Conservation (phyloP, 2,797 vertebrate species). For the Thalassophryne amazonica region DNA sequence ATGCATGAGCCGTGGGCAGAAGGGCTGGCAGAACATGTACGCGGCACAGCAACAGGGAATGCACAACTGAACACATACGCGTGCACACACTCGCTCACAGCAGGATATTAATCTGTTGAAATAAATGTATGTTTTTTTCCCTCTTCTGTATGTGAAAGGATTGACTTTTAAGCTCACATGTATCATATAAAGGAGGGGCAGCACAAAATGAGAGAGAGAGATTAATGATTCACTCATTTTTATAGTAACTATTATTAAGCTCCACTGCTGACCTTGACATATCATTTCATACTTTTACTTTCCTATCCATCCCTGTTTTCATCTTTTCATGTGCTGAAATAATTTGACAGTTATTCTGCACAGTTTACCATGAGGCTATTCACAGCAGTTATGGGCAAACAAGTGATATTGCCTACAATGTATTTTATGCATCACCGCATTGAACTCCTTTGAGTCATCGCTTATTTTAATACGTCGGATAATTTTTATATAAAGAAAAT, state of each 20-base stretch:
- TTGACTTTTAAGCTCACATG: constrained; percentile 36
- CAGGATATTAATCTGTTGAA: constrained; percentile 57
- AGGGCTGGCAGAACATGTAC: constrained; percentile 71
- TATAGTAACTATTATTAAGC: constrained; percentile 35
- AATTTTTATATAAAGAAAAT: no score
- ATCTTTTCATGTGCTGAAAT: constrained; percentile 32
- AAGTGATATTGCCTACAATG: no score
- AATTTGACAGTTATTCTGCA: constrained; percentile 40
- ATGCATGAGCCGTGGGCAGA: constrained; percentile 66
- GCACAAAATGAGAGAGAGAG: constrained; percentile 31
- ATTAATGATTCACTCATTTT: constrained; percentile 52
- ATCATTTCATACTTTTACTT: constrained; percentile 5
- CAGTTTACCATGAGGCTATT: no score
- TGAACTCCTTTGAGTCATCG: no score
- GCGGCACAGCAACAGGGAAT: constrained; percentile 58
- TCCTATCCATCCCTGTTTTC: constrained; percentile 35
- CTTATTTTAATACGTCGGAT: no score
- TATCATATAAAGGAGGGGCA: constrained; percentile 38
- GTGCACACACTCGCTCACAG: constrained; percentile 23
- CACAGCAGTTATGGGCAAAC: no score
- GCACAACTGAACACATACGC: constrained; percentile 43
- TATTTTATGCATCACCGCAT: no score
- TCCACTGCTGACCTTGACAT: constrained; percentile 41
- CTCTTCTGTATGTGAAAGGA: constrained; percentile 26
- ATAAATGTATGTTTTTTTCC: constrained; percentile 16